phyloP scores from a whole-genome alignment of 2,888 invertebrate species.

The Emmelina monodactyla region DNA sequence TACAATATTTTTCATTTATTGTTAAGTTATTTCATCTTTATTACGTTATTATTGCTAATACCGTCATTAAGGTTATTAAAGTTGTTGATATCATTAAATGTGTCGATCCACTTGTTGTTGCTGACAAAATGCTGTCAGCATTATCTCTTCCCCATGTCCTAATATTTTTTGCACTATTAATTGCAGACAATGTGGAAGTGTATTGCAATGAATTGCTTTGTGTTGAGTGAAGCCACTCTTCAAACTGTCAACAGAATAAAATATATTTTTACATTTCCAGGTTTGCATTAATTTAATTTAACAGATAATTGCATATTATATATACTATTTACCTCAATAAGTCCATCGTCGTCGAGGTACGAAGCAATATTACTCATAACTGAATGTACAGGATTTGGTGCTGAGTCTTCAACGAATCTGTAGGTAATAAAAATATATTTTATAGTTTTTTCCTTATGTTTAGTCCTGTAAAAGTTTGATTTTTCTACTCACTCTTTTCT shows the following conservation, averaged over 20 bases:
- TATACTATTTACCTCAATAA: conserved; percentile 31
- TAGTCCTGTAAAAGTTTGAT: neutral
- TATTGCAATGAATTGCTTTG: conserved; percentile 30
- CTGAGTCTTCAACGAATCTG: conserved; percentile 48
- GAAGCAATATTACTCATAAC: conserved; percentile 43
- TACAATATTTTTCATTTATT: too few species aligned
- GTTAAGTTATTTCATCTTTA: too few species aligned
- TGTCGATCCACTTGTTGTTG: conserved; percentile 26
- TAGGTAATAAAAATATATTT: too few species aligned
- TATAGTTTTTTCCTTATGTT: neutral
- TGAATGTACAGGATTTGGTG: conserved; percentile 38
- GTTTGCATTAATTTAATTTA: neutral
- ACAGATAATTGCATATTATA: neutral
- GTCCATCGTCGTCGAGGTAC: conserved; percentile 34
- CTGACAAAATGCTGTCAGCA: conserved; percentile 31
- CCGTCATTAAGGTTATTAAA: neutral
- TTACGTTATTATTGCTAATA: too few species aligned
- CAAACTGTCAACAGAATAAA: conserved; percentile 27
- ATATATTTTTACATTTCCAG: conserved; percentile 3
- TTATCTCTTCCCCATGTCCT: conserved; percentile 43
- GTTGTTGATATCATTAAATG: neutral
- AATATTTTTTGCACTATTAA: conserved; percentile 34
- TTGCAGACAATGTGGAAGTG: conserved; percentile 27
- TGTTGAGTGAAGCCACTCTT: conserved; percentile 36
- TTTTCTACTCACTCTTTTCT: conserved; percentile 38